Evolutionary conservation across 2,113 vertebrate species (phyloP), one percentile per base, ranked within the genome.

Genomic region (Thermophis baileyi): DNA sequence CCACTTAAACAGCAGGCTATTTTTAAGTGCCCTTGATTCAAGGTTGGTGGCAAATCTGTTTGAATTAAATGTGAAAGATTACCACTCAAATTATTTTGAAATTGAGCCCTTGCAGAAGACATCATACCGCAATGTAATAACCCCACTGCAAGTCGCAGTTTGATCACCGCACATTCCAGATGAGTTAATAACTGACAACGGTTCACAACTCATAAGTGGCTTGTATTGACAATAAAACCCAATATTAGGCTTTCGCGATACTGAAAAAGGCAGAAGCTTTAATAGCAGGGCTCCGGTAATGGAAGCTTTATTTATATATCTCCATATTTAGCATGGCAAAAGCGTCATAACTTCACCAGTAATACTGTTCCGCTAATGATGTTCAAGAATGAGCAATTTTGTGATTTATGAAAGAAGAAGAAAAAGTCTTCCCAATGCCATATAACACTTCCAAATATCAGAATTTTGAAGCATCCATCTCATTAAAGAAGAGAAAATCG

Each of bases 21-120:
- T 95, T 60, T 87, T 85, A 88, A 55, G 57, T 90, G 1, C 4
- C 3, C 35, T 7, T 60, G 46, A 25, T 47, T 35, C 18, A 91
- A 93, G 16, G 1, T 50, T 89, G 91, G 88, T 92, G 93, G 22
- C 4, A 92, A 44, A 94, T 94, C 27, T 87, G 91, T n/a, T 53
- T 54, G 18, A 92, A 95, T 88, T 88, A 92, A 94, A 88, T 88
- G 0, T 7, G 86, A 91, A 93, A 49, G 5, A 63, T 91, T 30
- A 49, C 18, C 1, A 90, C 86, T 85, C 35, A 85, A 53, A 94
- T 85, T 47, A 81, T 93, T 94, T 93, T 50, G 35, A 89, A 93
- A 46, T n/a, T 91, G 85, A 89, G 30, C 3, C 89, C 91, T 95
- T 92, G 18, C 1, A 90, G 93, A 91, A 91, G 1, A 46, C 40